Evolutionary conservation across 2,797 vertebrate species (phyloP), one percentile per base, ranked within the genome.

Genomic region (Erpetoichthys calabaricus): DNA sequence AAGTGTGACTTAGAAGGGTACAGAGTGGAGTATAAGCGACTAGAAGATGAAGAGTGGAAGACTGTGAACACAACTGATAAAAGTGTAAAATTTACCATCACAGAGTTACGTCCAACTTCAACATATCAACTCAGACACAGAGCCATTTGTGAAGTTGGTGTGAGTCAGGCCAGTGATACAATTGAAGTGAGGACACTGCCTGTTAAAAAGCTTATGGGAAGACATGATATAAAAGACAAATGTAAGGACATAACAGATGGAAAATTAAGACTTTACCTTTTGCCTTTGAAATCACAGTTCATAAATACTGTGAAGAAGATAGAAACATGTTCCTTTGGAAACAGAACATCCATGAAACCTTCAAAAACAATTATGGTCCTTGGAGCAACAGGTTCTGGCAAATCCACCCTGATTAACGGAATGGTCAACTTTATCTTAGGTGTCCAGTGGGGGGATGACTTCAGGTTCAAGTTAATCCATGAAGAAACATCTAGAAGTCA

Each of bases 111-210:
- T 9, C 62, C 64, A 3, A 47, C 74, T 58, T 72, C 71, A 8
- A 55, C 64, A 10, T 76, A 77, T 5, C 49, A 53, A 62, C 68
- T 82, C 62, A 73, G 65, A 55, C 74, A 61, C 57, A 63, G 55
- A 59, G 74, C 74, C 8, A 64, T 67, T 59, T 55, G 59, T 42
- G 53, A 47, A n/a, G 52, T 51, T 25, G 62, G 67, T 5, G 41
- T 54, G 2, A 62, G 67, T 7, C 3, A 44, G n/a, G 9, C 4
- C 42, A 63, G 59, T 8, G 9, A 61, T 0, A 6, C 45, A 9
- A 62, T 10, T 6, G 3, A 5, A 25, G 25, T 25, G 25, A 25
- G 25, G 25, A 25, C 2, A 25, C 25, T 25, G 25, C 25, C 25
- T 2, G 2, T 25, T 25, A 25, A 25, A 25, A 25, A 25, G 25